Percentiles rank a stretch among this genome's conserved stretches.
Evolutionary conservation across 2,888 invertebrate genomes (phyloP).

Genomic region (Marasmarcha lunaedactyla): DNA sequence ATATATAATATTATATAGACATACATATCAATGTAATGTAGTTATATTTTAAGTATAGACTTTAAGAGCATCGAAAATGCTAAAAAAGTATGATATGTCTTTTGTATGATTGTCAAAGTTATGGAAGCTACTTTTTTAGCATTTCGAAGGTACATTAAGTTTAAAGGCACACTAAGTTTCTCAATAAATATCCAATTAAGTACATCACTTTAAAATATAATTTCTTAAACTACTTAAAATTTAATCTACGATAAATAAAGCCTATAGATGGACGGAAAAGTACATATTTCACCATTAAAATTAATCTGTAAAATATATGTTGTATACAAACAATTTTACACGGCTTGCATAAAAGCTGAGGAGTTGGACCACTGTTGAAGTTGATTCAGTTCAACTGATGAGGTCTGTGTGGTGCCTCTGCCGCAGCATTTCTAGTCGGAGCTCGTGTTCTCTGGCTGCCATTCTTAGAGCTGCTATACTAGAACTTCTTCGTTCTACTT

Average conservation of each 20-base stretch:
- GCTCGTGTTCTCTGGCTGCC: slow-evolving; percentile 91
- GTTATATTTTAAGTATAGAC: no score
- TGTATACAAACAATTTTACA: slow-evolving; percentile 12
- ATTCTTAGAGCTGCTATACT: slow-evolving; percentile 89
- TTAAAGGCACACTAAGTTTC: no score
- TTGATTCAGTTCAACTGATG: slow-evolving; percentile 74
- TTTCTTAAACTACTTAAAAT: slow-evolving; percentile 5
- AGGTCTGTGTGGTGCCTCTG: slow-evolving; percentile 81
- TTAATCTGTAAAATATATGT: slow-evolving; percentile 21
- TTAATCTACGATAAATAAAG: slow-evolving; percentile 57
- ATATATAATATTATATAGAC: no score
- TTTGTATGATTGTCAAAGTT: no score
- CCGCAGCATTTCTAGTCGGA: slow-evolving; percentile 84
- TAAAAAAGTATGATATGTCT: no score
- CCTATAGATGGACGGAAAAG: slow-evolving; percentile 51
- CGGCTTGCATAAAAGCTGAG: not conserved
- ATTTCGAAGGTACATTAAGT: no score
- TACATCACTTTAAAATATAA: not conserved
- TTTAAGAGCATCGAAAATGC: no score
- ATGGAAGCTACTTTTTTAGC: no score
- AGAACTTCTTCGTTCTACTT: slow-evolving; percentile 85
- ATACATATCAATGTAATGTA: no score
- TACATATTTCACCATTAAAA: not conserved
- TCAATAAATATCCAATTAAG: no score
- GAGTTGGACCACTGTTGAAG: not conserved